These are phyloP conservation scores for Urocolius indicus DNA, from an alignment of 2,113 vertebrate genomes.

Conservation along the genomic window DNA sequence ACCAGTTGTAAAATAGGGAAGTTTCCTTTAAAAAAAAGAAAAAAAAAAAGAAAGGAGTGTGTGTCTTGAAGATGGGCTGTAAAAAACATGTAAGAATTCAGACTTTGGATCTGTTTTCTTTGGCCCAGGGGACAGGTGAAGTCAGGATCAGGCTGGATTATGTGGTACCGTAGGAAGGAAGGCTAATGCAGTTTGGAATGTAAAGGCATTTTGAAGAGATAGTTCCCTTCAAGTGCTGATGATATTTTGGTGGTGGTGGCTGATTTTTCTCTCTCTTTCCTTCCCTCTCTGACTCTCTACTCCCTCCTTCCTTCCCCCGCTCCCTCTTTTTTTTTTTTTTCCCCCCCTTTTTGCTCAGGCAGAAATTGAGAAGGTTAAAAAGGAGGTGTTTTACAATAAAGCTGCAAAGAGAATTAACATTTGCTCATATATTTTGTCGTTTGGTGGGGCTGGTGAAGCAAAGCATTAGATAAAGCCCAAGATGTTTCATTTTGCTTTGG, in stretches of 20 bases:
- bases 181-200: constrained; percentile 34
- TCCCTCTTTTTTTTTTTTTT: not conserved
- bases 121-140: constrained; percentile 13
- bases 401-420: constrained; percentile 65
- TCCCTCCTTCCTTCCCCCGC: not conserved
- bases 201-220: constrained; percentile 54
- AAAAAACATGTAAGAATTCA: constrained; percentile 32
- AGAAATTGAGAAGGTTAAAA: constrained; percentile 45
- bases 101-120: constrained; percentile 32
- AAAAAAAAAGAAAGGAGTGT: not conserved
- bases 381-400: constrained; percentile 59
- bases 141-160: constrained; percentile 44
- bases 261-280: constrained; percentile 22
- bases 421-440: constrained; percentile 70
- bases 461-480: constrained; percentile 80
- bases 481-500: constrained; percentile 80
- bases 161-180: constrained; percentile 10
- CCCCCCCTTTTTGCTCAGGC: not conserved
- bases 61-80: not conserved
- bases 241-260: constrained; percentile 26
- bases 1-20: constrained; percentile 6
- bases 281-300: not conserved
- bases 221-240: constrained; percentile 51
- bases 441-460: constrained; percentile 74
- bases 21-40: not conserved